Conservation (phyloP, 2,888 invertebrate genomes). For the Aethes cnicana region DNA sequence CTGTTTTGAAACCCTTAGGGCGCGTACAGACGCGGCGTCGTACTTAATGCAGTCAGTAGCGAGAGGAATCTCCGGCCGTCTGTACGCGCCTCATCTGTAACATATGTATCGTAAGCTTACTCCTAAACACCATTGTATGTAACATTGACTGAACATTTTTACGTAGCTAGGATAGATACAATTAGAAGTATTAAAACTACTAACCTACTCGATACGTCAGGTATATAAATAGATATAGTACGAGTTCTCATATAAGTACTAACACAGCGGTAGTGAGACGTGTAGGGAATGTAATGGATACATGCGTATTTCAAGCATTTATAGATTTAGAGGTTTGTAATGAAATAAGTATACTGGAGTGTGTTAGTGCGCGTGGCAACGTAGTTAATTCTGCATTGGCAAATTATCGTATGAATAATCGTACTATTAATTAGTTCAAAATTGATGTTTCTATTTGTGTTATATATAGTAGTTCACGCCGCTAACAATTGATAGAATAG, state of each 20-base stretch:
- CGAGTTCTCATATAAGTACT: conserved; percentile 34
- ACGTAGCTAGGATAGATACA: conserved; percentile 71
- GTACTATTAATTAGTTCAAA: conserved; percentile 49
- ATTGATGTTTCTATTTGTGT: conserved; percentile 44
- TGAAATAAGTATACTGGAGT: conserved; percentile 51
- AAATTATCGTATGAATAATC: conserved; percentile 38
- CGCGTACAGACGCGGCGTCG: conserved; percentile 46
- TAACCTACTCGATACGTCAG: conserved; percentile 47
- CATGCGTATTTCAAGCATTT: conserved; percentile 75
- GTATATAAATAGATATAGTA: conserved; percentile 44
- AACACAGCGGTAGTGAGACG: conserved; percentile 65
- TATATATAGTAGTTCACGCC: conserved; percentile 52
- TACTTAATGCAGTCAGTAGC: conserved; percentile 46
- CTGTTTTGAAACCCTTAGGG: conserved; percentile 45
- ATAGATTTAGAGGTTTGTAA: conserved; percentile 62
- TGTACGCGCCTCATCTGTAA: conserved; percentile 39
- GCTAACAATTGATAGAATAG: conserved; percentile 59
- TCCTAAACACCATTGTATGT: conserved; percentile 77
- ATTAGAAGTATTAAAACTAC: conserved; percentile 53
- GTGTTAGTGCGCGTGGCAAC: conserved; percentile 71
- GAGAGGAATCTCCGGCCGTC: conserved; percentile 45
- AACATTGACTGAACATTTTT: conserved; percentile 82
- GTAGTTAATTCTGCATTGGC: conserved; percentile 50
- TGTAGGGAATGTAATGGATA: conserved; percentile 61
- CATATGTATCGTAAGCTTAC: conserved; percentile 50